Base-by-base conservation (phyloP, 2,797 vertebrate species). In the Macropus fuliginosus region DNA sequence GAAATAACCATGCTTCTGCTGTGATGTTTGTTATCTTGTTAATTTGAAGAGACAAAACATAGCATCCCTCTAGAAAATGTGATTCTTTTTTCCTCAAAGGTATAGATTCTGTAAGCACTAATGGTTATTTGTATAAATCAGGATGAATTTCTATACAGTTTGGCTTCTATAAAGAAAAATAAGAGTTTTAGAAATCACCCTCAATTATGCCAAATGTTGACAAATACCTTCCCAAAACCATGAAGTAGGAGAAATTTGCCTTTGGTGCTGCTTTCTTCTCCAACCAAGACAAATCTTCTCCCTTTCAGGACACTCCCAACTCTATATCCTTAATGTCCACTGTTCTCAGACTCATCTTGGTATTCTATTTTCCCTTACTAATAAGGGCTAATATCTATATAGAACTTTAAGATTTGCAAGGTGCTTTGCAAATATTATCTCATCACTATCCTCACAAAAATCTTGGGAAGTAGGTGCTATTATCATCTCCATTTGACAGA, bases 11-110 rank as follows among this genome's bases (percentile, higher is more conserved):
- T n/a, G 1, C n/a, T 93, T 96, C 96, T 96, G 81, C 92, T 92
- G 94, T 95, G 96, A 96, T 9, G 0, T 95, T 92, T 97, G 96
- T 98, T 97, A 98, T 97, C 97, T 98, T 98, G 97, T 97, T 97
- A 98, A 97, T 55, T 97, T 93, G 92, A 96, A 55, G 94, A 66
- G 55, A 94, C 55, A 87, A 95, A 94, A 97, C 55, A 66, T 50
- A 96, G 95, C 94, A 96, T 96, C 54, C n/a, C 52, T 96, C 90
- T 21, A 0, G 94, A 89, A 97, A 96, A 97, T 96, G 96, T 97
- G 92, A 95, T 93, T 97, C 62, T 66, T 66, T 66, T 66, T 97
- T 96, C 89, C 56, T 97, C 96, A 91, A 96, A 96, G 92, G 94
- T 94, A 74, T 55, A 62, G 94, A 93, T 91, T 94, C 97, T 87